Evolutionary conservation across 2,113 vertebrate genomes (phyloP).

Genomic region (Phasianus colchicus): DNA sequence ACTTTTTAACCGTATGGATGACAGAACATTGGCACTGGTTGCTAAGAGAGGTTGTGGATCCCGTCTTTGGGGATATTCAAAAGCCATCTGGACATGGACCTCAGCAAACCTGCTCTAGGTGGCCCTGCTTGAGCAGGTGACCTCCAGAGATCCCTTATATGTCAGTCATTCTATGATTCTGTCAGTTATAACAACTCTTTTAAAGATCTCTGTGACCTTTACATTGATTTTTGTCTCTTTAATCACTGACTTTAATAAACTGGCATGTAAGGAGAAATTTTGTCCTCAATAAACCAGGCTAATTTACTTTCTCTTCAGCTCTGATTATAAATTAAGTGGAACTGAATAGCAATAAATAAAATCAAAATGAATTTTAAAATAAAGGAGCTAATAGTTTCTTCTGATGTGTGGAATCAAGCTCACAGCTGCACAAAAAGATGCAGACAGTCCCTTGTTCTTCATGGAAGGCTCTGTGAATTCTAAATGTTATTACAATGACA

Average conservation of each 20-base stretch:
- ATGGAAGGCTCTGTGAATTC: not conserved
- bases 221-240: not conserved
- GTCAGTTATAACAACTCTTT: not conserved
- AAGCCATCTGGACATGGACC: not conserved
- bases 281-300: not conserved
- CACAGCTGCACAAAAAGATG: not conserved
- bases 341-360: not conserved
- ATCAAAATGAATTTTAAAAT: not conserved
- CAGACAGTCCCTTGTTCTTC: not conserved
- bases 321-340: not conserved
- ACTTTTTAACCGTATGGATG: not conserved
- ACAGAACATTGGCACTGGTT: not conserved
- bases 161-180: not conserved
- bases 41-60: not conserved
- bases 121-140: not conserved
- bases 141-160: not conserved
- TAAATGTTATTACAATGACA: not conserved
- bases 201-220: not conserved
- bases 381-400: not conserved
- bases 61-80: not conserved
- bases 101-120: not conserved
- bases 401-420: not conserved
- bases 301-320: not conserved
- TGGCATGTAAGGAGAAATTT: not conserved
- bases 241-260: not conserved